Evolutionary conservation across 2,888 invertebrate genomes (phyloP).

Genomic region (Netelia virgata): DNA sequence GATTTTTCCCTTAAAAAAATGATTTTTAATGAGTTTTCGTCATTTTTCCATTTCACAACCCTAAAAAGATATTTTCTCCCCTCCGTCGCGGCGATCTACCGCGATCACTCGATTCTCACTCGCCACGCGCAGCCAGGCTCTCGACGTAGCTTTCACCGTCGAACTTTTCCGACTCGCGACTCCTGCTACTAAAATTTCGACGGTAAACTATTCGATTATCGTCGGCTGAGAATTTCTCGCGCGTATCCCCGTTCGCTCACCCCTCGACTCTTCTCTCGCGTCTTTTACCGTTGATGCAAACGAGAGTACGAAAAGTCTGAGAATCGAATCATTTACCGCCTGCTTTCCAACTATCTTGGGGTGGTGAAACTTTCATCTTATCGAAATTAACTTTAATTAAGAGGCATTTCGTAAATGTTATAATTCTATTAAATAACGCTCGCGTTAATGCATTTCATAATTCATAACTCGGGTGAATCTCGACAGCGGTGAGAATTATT

Average conservation of each 20-base stretch:
- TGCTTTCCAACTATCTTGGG: slow-evolving; percentile 39
- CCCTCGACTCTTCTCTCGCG: slow-evolving; percentile 3
- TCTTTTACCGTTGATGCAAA: slow-evolving; percentile 37
- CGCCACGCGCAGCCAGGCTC: neutral
- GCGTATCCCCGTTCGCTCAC: neutral
- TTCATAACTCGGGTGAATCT: slow-evolving; percentile 1
- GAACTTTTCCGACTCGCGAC: slow-evolving; percentile 48
- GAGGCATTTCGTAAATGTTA: slow-evolving; percentile 35
- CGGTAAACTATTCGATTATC: slow-evolving; percentile 65
- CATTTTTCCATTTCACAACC: no score
- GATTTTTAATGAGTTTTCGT: no score
- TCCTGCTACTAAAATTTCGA: slow-evolving; percentile 39
- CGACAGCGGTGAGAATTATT: neutral
- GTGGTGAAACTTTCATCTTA: slow-evolving; percentile 40
- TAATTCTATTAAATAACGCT: slow-evolving; percentile 31
- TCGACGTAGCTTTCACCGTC: slow-evolving; percentile 25
- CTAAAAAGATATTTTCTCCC: no score
- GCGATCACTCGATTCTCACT: neutral
- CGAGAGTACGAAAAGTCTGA: slow-evolving; percentile 32
- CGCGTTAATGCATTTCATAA: slow-evolving; percentile 18
- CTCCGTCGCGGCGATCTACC: neutral
- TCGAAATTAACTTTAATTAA: slow-evolving; percentile 28
- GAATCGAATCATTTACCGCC: slow-evolving; percentile 34
- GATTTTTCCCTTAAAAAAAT: no score
- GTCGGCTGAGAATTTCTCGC: slow-evolving; percentile 34